Conservation (phyloP, 2,888 invertebrate species). For the Nebria salina region DNA sequence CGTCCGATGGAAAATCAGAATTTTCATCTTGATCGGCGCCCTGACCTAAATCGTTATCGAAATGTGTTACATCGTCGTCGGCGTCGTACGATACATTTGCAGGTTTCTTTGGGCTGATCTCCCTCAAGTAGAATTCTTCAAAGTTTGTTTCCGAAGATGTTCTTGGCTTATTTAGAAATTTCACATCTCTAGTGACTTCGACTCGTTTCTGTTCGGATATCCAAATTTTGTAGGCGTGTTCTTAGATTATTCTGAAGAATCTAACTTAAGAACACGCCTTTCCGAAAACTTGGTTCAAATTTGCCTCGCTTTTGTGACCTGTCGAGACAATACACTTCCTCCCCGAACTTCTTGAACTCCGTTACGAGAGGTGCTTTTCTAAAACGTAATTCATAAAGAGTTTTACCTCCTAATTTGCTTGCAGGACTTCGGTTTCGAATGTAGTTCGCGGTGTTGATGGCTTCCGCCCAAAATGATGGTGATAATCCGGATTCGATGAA, state of each 20-base stretch:
- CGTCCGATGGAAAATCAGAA: too few species aligned
- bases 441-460: slow-evolving; percentile 51
- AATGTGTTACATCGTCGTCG: neutral
- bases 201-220: slow-evolving; percentile 45
- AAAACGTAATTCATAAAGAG: neutral
- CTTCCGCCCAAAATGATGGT: slow-evolving; percentile 53
- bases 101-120: too few species aligned
- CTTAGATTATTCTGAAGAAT: slow-evolving; percentile 49
- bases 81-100: neutral
- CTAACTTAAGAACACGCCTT: slow-evolving; percentile 38
- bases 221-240: slow-evolving; percentile 50
- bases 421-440: slow-evolving; percentile 51
- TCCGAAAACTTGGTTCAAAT: neutral
- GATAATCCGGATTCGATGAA: slow-evolving; percentile 49
- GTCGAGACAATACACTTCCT: neutral
- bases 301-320: neutral
- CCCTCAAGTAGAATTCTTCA: too few species aligned
- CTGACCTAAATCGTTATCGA: neutral
- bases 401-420: slow-evolving; percentile 22
- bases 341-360: neutral
- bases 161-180: slow-evolving; percentile 16
- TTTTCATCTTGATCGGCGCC: neutral
- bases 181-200: slow-evolving; percentile 49
- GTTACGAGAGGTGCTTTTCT: neutral
- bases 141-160: too few species aligned